Evolutionary conservation across 1,140 invertebrate genomes (phyloP), one percentile per base, ranked within the genome.

Genomic region (Cecropterus lyciades): DNA sequence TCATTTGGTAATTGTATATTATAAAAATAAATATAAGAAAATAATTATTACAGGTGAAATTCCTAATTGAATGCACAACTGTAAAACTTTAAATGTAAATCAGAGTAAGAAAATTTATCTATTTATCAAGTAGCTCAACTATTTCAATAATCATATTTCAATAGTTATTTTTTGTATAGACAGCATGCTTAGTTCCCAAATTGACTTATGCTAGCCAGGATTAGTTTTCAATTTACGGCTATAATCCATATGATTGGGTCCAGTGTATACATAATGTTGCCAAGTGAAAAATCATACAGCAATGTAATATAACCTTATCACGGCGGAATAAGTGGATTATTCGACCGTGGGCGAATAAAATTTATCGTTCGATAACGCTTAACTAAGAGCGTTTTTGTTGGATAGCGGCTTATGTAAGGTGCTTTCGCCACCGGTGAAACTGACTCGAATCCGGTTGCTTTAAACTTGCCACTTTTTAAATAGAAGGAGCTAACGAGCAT

Each of bases 331-430:
- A 82, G 68, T 82, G 71, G 75, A 80, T 78, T 77, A 79, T 80
- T 79, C 73, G 80, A 75, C 76, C 81, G 80, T 80, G 74, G 74
- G 80, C 81, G 80, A 74, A 84, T 82, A 80, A 82, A 87, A 81
- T 80, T 80, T 83, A 84, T 87, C 79, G 79, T 43, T 64, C 69
- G 82, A 87, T 86, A 87, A 84, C 71, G 59, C 43, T 66, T 65
- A 69, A 69, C 70, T 69, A 72, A 72, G 68, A 70, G 59, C 63
- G 65, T 51, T 65, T 59, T 72, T 70, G 69, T 73, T 68, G 70
- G 60, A 73, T 62, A 69, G 63, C 59, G 60, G 66, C 9, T 80
- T 81, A 78, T 62, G 63, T 78, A 80, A 80, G 14, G 10, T 64
- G 72, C 73, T 77, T 71, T 73, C 72, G 69, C 73, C 67, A 69